Evolutionary conservation across 2,113 vertebrate genomes (phyloP).

Genomic region (Excalfactoria chinensis): DNA sequence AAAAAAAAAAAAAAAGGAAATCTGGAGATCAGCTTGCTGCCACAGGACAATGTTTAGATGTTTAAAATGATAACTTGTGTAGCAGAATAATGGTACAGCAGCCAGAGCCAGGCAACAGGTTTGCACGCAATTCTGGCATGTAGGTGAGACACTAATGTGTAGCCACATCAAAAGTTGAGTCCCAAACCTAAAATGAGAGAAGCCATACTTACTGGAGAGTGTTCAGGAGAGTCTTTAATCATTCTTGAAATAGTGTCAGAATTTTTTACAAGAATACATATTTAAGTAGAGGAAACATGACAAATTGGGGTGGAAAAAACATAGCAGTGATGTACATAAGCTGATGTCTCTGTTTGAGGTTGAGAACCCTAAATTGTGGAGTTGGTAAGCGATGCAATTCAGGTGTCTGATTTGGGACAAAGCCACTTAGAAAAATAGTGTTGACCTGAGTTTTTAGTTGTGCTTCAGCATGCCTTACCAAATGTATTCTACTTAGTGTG

Average conservation of each 20-base stretch:
- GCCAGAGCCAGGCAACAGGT: not conserved
- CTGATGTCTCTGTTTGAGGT: not conserved
- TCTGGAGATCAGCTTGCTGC: not conserved
- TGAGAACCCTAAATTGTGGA: not conserved
- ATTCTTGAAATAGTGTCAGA: not conserved
- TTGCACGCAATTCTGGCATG: not conserved
- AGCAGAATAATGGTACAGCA: constrained; percentile 1
- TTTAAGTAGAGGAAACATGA: not conserved
- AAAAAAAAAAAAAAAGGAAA: not conserved
- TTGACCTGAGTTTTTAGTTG: not conserved
- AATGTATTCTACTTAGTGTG: not conserved
- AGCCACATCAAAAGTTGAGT: not conserved
- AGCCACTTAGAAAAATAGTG: not conserved
- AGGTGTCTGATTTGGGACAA: not conserved
- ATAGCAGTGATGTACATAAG: not conserved
- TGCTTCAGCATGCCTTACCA: not conserved
- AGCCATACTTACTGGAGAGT: not conserved
- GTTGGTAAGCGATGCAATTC: not conserved
- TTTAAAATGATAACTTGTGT: not conserved
- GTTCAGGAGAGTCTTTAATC: not conserved
- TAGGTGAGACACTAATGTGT: not conserved
- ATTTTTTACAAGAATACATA: not conserved
- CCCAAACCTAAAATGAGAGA: not conserved
- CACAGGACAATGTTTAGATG: not conserved
- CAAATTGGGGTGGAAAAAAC: not conserved